A percentile compares a stretch with the other conserved stretches of the same genome.
phyloP scores from a whole-genome alignment of 2,797 vertebrate genomes.

The Pseudocheirus occidentalis region DNA sequence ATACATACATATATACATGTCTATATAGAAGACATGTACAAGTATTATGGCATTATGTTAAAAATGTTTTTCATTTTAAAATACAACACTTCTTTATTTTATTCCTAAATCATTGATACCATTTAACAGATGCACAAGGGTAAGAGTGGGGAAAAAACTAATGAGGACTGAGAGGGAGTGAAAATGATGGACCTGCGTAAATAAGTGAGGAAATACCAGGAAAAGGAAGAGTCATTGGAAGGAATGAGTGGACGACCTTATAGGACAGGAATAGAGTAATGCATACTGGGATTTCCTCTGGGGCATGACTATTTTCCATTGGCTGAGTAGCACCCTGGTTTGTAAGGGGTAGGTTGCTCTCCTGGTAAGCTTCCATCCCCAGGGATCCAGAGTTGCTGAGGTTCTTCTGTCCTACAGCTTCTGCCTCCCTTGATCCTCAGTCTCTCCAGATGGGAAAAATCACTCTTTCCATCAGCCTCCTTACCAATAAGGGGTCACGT shows the following conservation, averaged over 20 bases:
- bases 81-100: background rate
- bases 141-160: background rate
- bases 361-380: background rate
- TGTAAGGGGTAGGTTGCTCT: background rate
- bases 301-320: background rate
- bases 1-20: no score
- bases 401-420: background rate
- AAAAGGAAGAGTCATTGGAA: background rate
- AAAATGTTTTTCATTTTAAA: background rate
- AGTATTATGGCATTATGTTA: background rate
- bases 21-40: background rate
- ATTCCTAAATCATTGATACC: background rate
- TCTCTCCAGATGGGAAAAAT: no score
- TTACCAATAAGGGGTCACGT: background rate
- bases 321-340: background rate
- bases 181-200: background rate
- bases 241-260: background rate
- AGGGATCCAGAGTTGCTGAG: background rate
- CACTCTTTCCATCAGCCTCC: background rate
- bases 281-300: background rate
- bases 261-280: background rate
- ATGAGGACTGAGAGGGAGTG: background rate
- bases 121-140: background rate
- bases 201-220: background rate
- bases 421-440: no score